Base-by-base conservation (phyloP, 2,888 invertebrate genomes). In the Anthrax anthrax region DNA sequence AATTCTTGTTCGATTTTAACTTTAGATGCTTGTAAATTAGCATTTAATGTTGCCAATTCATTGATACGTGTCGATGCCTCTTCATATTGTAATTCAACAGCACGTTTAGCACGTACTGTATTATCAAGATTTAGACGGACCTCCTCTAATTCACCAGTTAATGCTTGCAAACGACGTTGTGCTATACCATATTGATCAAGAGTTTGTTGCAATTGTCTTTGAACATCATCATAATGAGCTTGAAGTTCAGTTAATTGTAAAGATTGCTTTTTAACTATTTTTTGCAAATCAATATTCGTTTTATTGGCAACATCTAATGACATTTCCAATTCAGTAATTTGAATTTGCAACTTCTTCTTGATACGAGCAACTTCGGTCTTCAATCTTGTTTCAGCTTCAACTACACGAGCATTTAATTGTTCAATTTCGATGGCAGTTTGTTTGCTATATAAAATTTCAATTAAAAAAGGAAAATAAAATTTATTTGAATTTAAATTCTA, bases 321-420 rank as follows among this genome's bases (percentile, higher is more conserved):
- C 76, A 95, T 80, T 71, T 95, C 95, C 64, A 96, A 75, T 71
- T 96, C 95, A 60, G 94, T 94, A 72, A 96, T 95, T 65, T 91
- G 91, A 67, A 94, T 87, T 74, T 94, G 94, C 69, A 94, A 76
- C 86, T 96, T 96, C 91, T 96, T 96, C 85, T 95, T 95, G 75
- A 96, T 88, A 72, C 95, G 89, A 56, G 81, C 79, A 48, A 96
- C 89, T 72, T 96, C 95, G 61, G 91, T 84, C 80, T 94, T 94
- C 70, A 96, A 76, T 70, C 82, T 89, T 57, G 90, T 91, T 73
- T 96, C 95, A 54, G 94, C 92, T 68, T 96, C 95, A 52, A 91
- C 87, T 58, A 96, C 86, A 60, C 95, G 91, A 60, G 91, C 88
- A 69, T 77, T 90, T 72, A 95, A 75, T 71, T 92, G 90, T 74